phyloP scores from a whole-genome alignment of 2,113 vertebrate species.

The Pleuronectes platessa region DNA sequence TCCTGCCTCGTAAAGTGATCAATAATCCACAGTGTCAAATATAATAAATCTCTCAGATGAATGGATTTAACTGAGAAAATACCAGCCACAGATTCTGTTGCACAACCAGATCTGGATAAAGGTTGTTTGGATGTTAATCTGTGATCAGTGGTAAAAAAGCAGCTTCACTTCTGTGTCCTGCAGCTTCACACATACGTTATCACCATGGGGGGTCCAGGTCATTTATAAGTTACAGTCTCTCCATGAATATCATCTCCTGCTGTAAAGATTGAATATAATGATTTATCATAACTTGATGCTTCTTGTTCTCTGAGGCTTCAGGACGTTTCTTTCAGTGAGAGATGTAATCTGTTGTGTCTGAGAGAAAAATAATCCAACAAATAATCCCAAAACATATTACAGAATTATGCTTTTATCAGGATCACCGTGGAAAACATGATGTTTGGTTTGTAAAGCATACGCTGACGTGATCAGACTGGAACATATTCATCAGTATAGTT shows the following conservation, averaged over 20 bases:
- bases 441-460: not conserved
- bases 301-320: too few species aligned
- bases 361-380: too few species aligned
- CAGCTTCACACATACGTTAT: not conserved
- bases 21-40: not conserved
- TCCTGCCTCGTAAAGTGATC: not conserved
- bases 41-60: not conserved
- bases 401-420: not conserved
- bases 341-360: not conserved
- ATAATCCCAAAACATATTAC: not conserved
- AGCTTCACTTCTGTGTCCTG: constrained; percentile 18
- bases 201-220: not conserved
- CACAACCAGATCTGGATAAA: constrained; percentile 46
- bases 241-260: not conserved
- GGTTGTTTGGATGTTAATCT: constrained; percentile 48
- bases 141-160: constrained; percentile 49
- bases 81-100: constrained; percentile 7
- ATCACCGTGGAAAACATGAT: not conserved
- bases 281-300: too few species aligned
- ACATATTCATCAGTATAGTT: not conserved
- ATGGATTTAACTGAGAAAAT: constrained; percentile 15
- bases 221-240: not conserved
- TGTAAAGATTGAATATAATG: too few species aligned
- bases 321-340: too few species aligned
- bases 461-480: not conserved